Conservation (phyloP, 2,113 vertebrate species). For the Forbesichthys agassizii region DNA sequence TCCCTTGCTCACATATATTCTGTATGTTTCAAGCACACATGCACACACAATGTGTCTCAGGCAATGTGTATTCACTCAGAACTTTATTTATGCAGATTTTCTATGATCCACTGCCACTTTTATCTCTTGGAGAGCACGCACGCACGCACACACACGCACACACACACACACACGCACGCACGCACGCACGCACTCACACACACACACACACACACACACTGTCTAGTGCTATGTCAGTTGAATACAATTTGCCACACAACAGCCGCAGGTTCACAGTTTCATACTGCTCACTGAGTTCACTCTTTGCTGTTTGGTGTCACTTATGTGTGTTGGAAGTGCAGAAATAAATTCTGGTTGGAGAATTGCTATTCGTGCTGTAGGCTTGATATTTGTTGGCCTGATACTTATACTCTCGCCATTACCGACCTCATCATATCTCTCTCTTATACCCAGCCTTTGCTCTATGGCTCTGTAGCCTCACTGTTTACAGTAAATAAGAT, state of each 20-base stretch:
- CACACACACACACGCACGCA: background rate
- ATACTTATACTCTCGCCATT: background rate
- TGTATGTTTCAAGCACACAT: background rate
- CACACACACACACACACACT: background rate
- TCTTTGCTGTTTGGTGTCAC: slow-evolving; percentile 13
- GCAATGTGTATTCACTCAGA: slow-evolving; percentile 27
- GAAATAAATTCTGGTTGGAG: slow-evolving; percentile 4
- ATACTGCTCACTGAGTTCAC: background rate
- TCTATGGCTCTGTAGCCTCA: slow-evolving; percentile 18
- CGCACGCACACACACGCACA: background rate
- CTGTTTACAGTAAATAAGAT: slow-evolving; percentile 34
- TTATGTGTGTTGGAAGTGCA: slow-evolving; percentile 9
- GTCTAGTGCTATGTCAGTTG: background rate
- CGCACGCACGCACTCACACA: background rate
- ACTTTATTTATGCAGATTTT: background rate
- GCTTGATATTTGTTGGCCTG: background rate
- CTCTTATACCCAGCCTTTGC: background rate
- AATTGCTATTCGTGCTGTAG: background rate
- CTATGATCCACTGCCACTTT: background rate
- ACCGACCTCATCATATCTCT: background rate
- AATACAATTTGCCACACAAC: background rate
- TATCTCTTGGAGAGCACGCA: background rate
- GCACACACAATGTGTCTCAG: slow-evolving; percentile 2
- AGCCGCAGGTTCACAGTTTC: background rate
- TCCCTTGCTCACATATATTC: background rate